phyloP scores from a whole-genome alignment of 2,888 invertebrate species.

The Latrodectus hesperus region DNA sequence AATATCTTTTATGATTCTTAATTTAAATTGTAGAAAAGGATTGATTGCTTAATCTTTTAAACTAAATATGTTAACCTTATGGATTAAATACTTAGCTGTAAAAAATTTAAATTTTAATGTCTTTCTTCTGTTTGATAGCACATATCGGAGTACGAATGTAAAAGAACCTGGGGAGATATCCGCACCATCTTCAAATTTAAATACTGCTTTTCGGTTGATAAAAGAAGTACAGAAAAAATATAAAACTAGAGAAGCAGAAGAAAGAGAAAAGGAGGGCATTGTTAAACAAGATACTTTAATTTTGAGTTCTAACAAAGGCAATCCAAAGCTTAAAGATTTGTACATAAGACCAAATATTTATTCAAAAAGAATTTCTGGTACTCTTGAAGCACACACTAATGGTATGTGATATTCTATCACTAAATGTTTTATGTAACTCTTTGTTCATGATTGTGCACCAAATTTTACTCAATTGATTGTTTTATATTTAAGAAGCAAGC shows the following conservation, averaged over 20 bases:
- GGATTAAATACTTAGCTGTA: background rate
- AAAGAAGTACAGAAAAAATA: slow-evolving; percentile 99
- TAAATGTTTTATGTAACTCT: background rate
- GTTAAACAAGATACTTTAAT: slow-evolving; percentile 98
- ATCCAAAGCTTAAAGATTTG: slow-evolving; percentile 97
- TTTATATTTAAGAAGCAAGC: background rate
- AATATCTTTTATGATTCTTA: no score
- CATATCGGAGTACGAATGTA: slow-evolving; percentile 96
- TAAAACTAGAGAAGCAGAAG: slow-evolving; percentile 98
- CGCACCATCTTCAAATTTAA: slow-evolving; percentile 95
- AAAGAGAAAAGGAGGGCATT: slow-evolving; percentile 96
- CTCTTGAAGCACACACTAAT: slow-evolving; percentile 95
- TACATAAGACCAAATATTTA: slow-evolving; percentile 97
- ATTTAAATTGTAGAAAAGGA: no score
- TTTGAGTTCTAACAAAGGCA: slow-evolving; percentile 95
- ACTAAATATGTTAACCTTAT: background rate
- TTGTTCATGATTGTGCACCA: background rate
- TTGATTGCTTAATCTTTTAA: no score
- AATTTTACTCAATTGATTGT: background rate
- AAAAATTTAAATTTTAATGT: no score
- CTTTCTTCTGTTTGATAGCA: slow-evolving; percentile 76
- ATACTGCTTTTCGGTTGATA: slow-evolving; percentile 96
- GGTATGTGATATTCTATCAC: slow-evolving; percentile 77
- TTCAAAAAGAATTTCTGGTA: slow-evolving; percentile 91
- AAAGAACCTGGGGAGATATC: slow-evolving; percentile 97